A percentile compares a stretch with the other conserved stretches of the same genome.
These are phyloP conservation scores for Drosophila jambulina DNA, from an alignment of 1,140 invertebrate genomes.

Conservation along the genomic window DNA sequence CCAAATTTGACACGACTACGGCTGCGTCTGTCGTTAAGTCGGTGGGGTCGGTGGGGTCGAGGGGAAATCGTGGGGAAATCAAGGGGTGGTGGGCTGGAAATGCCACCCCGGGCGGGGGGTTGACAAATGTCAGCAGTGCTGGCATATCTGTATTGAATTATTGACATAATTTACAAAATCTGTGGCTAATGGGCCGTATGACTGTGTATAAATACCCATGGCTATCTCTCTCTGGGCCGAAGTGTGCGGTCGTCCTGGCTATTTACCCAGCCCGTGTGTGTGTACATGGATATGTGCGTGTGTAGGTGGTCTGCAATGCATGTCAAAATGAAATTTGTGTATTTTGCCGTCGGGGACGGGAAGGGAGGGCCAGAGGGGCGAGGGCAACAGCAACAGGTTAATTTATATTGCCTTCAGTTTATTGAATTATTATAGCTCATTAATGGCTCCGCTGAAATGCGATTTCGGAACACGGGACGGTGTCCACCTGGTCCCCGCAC, in stretches of 20 bases:
- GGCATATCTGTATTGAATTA: conserved; percentile 82
- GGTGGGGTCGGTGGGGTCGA: conserved; percentile 3
- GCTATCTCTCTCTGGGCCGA: conserved; percentile 41
- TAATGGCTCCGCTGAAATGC: conserved; percentile 66
- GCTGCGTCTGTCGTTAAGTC: conserved; percentile 59
- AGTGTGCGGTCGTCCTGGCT: conserved; percentile 37
- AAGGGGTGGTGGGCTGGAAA: conserved; percentile 5
- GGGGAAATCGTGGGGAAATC: neutral
- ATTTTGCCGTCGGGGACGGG: conserved; percentile 22
- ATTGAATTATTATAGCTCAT: conserved; percentile 82
- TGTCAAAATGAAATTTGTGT: conserved; percentile 74
- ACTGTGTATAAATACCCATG: conserved; percentile 64
- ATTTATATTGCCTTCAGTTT: conserved; percentile 79
- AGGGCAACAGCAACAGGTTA: conserved; percentile 66
- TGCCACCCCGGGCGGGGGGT: conserved; percentile 3
- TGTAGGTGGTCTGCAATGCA: conserved; percentile 58
- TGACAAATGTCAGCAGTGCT: conserved; percentile 73
- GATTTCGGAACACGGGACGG: conserved; percentile 42
- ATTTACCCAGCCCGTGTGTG: conserved; percentile 25
- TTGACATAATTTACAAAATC: conserved; percentile 84
- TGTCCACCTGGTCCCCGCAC: conserved; percentile 11
- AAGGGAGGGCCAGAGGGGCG: neutral
- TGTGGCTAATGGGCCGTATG: conserved; percentile 80
- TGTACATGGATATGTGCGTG: conserved; percentile 6
- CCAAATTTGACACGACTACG: conserved; percentile 73